These are phyloP conservation scores for Lordiphosa fenestrarum DNA, from an alignment of 2,888 invertebrate species.

Conservation along the genomic window DNA sequence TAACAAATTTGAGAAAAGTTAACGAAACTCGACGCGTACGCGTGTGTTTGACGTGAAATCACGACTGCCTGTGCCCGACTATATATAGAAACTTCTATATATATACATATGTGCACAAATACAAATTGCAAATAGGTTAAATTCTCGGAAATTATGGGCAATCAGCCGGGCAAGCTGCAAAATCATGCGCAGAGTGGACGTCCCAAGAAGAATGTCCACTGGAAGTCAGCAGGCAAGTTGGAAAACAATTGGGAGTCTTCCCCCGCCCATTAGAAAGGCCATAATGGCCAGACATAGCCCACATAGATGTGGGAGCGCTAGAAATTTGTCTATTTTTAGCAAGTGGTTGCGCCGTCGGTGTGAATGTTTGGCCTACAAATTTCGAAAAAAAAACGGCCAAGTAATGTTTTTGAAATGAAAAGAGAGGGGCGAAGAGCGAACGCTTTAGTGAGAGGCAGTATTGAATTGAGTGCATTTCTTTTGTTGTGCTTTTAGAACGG, in stretches of 20 bases:
- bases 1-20: conserved; percentile 20
- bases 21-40: conserved; percentile 38
- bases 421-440: conserved; percentile 3
- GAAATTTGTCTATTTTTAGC: conserved; percentile 76
- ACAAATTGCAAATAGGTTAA: conserved; percentile 67
- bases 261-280: conserved; percentile 6
- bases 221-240: conserved; percentile 90
- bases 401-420: conserved; percentile 56
- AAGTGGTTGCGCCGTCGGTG: conserved; percentile 65
- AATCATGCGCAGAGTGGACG: conserved; percentile 80
- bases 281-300: conserved; percentile 45
- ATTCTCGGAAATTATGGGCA: conserved; percentile 82
- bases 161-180: conserved; percentile 84
- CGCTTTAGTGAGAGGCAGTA: neutral
- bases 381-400: conserved; percentile 35
- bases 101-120: conserved; percentile 38
- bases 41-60: conserved; percentile 48
- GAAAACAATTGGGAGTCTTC: conserved; percentile 1
- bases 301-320: conserved; percentile 75
- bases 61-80: conserved; percentile 35
- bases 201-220: conserved; percentile 89
- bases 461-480: conserved; percentile 6
- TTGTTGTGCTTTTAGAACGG: conserved; percentile 81
- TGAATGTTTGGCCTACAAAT: conserved; percentile 60
- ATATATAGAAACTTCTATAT: conserved; percentile 68